Base-by-base conservation (phyloP, 1,140 invertebrate species). In the Sipha flava region DNA sequence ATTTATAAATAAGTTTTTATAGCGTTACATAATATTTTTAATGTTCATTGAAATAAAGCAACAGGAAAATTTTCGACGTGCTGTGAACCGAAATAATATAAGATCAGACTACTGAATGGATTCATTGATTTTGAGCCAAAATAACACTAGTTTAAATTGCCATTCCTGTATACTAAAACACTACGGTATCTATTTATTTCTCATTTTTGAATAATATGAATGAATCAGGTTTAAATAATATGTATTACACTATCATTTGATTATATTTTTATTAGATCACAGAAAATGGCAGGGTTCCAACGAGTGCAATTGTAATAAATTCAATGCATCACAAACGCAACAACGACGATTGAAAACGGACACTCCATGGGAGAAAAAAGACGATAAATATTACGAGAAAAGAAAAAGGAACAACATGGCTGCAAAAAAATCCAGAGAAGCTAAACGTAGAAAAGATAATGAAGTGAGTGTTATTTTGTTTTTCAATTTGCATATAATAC, bases 391-490 rank as follows among this genome's bases (percentile, higher is more conserved):
- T 86, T 96, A 90, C 83, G 95, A 96, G 84, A 86, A 94, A 54
- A 87, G 95, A 81, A 90, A 92, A 84, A 87, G 94, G 2, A 97
- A 96, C 86, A 97, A 97, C 85, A 89, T 93, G 83, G 95, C 95
- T 0, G 95, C 95, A 0, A 97, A 96, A 86, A 95, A 95, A 84
- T 95, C 93, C 0, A 86, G 95, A 47, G 94, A 96, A 85, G 92
- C 93, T 0, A 87, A 94, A 40, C 91, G 94, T 84, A 89, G 93
- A 57, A 87, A 94, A 57, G 95, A 96, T 86, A 94, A 94, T 85
- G 91, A 93, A 85, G 92, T 94, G 83, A 86, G 85, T 23, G 37
- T 40, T 40, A 10, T 40, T 40, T 40, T 40, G 37, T 40, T 40
- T 40, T 40, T 40, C 10, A 40, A 10, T 40, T 40, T 6, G 10